Conservation (phyloP, 2,797 vertebrate genomes). For the Gobionotothen gibberifrons region DNA sequence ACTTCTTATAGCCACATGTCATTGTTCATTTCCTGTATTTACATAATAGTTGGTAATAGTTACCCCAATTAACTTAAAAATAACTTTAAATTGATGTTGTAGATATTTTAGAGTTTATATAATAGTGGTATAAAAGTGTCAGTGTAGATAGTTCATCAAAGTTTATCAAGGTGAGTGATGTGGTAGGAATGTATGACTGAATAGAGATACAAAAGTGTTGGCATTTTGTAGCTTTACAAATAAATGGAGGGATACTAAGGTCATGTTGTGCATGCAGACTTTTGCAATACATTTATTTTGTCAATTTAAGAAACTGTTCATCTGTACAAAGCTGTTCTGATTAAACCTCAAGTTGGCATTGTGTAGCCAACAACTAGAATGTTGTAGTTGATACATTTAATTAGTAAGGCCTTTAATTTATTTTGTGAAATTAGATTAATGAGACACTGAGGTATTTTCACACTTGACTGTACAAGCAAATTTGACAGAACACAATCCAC, state of each 20-base stretch:
- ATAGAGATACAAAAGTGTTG: constrained; percentile 2
- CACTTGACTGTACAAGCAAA: neutral
- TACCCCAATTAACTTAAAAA: neutral
- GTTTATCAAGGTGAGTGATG: neutral
- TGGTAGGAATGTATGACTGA: neutral
- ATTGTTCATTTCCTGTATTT: neutral
- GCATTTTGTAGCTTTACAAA: constrained; percentile 2
- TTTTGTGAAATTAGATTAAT: no score
- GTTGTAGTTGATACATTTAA: no score
- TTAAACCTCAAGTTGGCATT: neutral
- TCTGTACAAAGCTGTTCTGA: neutral
- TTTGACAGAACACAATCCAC: constrained; percentile 4
- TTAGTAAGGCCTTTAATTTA: no score
- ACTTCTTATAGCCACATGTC: neutral
- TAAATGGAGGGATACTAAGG: neutral
- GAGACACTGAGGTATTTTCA: neutral
- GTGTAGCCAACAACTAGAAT: neutral
- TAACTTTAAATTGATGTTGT: neutral
- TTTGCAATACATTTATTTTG: neutral
- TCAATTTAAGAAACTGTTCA: neutral
- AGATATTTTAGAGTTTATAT: neutral
- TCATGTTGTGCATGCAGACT: neutral
- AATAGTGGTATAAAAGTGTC: neutral
- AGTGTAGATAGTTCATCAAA: constrained; percentile 11
- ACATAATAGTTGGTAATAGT: neutral